A percentile compares a stretch with the other conserved stretches of the same genome.
Conservation (phyloP, 2,797 vertebrate genomes). For the Yasuhikotakia modesta region DNA sequence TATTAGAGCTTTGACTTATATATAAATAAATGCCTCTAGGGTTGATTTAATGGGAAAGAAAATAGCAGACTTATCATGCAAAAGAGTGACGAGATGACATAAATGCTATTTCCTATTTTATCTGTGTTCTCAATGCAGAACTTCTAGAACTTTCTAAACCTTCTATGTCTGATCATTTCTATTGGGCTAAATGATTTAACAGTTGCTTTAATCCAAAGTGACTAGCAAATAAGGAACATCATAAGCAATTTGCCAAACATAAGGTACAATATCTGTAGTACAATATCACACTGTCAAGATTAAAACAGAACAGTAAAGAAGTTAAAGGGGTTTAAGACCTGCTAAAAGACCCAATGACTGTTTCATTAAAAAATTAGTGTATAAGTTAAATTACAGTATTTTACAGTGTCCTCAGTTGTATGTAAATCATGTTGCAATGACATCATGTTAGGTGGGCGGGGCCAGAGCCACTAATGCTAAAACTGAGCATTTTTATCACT, state of each 20-base stretch:
- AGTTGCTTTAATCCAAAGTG: neutral
- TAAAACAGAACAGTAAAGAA: neutral
- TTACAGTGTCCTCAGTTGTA: neutral
- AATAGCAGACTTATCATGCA: slow-evolving; percentile 4
- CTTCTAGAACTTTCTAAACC: neutral
- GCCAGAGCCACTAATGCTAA: neutral
- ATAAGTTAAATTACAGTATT: too few species aligned
- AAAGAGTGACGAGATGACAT: slow-evolving; percentile 38
- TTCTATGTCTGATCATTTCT: neutral
- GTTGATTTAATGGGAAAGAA: neutral
- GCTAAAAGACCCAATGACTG: neutral
- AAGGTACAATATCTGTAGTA: neutral
- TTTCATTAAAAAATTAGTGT: neutral
- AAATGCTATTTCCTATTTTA: slow-evolving; percentile 19
- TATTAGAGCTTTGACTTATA: slow-evolving; percentile 33
- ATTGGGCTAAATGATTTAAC: neutral
- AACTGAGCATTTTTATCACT: neutral
- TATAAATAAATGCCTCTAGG: slow-evolving; percentile 32
- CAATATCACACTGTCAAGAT: neutral
- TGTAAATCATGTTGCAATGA: neutral
- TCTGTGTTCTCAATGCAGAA: slow-evolving; percentile 1
- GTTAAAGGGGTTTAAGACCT: neutral
- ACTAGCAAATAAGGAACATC: neutral
- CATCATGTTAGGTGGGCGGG: neutral
- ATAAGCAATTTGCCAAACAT: neutral